Evolutionary conservation across 2,797 vertebrate species (phyloP).

Genomic region (Miichthys miiuy): DNA sequence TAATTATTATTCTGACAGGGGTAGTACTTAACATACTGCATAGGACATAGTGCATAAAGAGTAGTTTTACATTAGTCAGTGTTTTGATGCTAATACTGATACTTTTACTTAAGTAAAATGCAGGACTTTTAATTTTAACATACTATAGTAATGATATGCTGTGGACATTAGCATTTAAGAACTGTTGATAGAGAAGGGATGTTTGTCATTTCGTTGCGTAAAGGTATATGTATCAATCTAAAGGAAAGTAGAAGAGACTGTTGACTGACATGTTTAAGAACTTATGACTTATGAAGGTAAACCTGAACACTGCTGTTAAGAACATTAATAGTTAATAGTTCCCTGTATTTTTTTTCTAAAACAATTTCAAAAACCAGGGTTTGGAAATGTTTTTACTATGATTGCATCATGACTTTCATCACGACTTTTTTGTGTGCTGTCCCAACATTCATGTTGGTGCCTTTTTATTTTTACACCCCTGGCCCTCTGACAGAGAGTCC

Average conservation of each 20-base stretch:
- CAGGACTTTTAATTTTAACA: background rate
- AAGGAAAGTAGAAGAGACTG: background rate
- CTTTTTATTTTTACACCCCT: background rate
- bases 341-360: too few species aligned
- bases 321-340: background rate
- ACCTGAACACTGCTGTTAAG: background rate
- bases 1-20: background rate
- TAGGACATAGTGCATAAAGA: background rate
- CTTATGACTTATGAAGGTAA: background rate
- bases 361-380: background rate
- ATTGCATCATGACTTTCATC: background rate
- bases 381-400: background rate
- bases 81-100: background rate
- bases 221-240: background rate
- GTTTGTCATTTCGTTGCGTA: background rate
- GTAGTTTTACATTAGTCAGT: background rate
- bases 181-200: background rate
- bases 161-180: background rate
- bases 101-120: background rate
- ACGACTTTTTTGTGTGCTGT: background rate
- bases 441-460: background rate
- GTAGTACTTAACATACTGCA: background rate
- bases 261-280: background rate
- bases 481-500: background rate
- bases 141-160: background rate